Evolutionary conservation across 2,888 invertebrate species (phyloP), one percentile per base, ranked within the genome.

Genomic region (Dynastes hyllus): DNA sequence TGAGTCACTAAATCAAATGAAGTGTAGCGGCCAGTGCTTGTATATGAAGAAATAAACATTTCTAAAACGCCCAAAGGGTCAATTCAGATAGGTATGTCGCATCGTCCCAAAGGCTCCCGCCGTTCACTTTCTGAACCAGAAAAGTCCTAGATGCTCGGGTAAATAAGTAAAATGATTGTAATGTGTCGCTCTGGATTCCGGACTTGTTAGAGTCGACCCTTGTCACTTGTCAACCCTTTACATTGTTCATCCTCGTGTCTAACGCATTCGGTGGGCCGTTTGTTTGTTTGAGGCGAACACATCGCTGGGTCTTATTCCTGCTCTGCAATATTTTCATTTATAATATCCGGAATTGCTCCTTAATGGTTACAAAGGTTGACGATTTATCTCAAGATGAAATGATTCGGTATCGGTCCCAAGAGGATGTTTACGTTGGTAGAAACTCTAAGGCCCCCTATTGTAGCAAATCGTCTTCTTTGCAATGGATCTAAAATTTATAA

Each of bases 151-250:
- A 69, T 67, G 63, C 61, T 55, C 76, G 58, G 61, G 76, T 79
- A 79, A 79, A 79, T 79, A 79, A 79, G 79, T 76, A 76, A 79
- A 79, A 79, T 79, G 79, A 79, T 79, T 76, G 79, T 79, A 70
- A 79, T 79, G 79, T 79, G 79, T 79, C 79, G 79, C 61, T 58
- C 79, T 61, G 79, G 76, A 70, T 76, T 61, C 69, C 75, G 79
- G 79, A 79, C 79, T 79, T 76, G 79, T 79, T 79, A 79, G 79
- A 79, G 79, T 50, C 79, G 79, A 79, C 79, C 79, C 79, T 70
- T 79, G 76, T 79, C 79, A 79, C 76, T 76, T 79, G 79, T 79
- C 79, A 79, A 76, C 70, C 79, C 79, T 70, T 76, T 79, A 76
- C 79, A 66, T 71, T 78, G 71, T 78, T 63, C 78, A 45, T 55